Conservation (phyloP, 1,140 invertebrate species). For the Zaprionus ornatus region DNA sequence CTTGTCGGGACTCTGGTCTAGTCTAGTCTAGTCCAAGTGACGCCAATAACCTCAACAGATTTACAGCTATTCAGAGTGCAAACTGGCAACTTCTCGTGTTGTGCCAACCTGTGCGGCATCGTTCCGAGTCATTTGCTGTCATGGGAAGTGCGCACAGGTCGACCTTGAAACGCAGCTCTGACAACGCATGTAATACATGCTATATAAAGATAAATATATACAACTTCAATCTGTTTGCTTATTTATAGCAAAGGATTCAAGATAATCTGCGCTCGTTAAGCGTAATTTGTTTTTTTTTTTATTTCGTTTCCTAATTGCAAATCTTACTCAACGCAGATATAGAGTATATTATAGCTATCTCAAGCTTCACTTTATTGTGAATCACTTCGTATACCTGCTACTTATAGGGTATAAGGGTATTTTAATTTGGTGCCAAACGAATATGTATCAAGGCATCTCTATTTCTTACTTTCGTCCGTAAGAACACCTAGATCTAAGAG, state of each 20-base stretch:
- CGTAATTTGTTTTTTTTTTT: background rate
- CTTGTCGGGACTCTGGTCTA: slow-evolving; percentile 19
- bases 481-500: too few relatives aligned
- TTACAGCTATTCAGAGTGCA: slow-evolving; percentile 51
- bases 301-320: slow-evolving; percentile 3
- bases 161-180: slow-evolving; percentile 36
- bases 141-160: slow-evolving; percentile 65
- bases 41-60: slow-evolving; percentile 53
- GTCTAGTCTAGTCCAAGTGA: slow-evolving; percentile 69
- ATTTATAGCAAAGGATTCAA: background rate
- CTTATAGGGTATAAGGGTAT: too few relatives aligned
- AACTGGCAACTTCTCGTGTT: slow-evolving; percentile 4
- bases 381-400: background rate
- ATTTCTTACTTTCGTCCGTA: too few relatives aligned
- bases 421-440: too few relatives aligned
- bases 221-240: background rate
- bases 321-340: background rate
- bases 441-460: too few relatives aligned
- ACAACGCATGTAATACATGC: slow-evolving; percentile 5
- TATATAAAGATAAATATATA: background rate
- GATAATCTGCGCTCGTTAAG: background rate
- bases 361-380: background rate
- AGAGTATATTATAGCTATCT: background rate
- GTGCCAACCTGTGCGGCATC: slow-evolving; percentile 38
- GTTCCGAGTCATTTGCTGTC: slow-evolving; percentile 72